Percentiles rank a stretch among this genome's conserved stretches.
Evolutionary conservation across 2,888 invertebrate species (phyloP).

Genomic region (Smittia sp.): DNA sequence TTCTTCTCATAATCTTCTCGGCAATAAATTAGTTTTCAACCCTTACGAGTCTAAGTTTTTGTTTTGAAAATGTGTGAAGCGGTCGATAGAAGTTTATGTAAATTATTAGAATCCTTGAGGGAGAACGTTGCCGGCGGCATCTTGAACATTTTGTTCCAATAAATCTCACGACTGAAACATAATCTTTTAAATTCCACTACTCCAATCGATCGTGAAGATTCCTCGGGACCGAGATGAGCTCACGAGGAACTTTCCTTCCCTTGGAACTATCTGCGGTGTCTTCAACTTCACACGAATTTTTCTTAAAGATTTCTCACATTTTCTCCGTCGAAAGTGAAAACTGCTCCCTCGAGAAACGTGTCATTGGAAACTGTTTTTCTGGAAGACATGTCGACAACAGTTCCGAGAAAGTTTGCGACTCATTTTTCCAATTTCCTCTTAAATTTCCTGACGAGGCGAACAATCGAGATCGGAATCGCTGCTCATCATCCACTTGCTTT

Average conservation of each 20-base stretch:
- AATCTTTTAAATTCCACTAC: not conserved
- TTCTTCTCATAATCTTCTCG: not conserved
- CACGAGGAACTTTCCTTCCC: too few relatives aligned
- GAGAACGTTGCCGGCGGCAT: not conserved
- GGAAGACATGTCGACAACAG: not conserved
- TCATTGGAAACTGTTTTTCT: not conserved
- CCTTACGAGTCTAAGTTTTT: not conserved
- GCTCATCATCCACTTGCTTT: not conserved
- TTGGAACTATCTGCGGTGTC: too few relatives aligned
- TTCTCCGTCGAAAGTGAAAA: too few relatives aligned
- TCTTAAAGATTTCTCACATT: too few relatives aligned
- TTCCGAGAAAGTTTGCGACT: not conserved
- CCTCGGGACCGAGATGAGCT: too few relatives aligned
- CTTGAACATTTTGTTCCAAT: not conserved
- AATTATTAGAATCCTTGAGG: conserved; percentile 6
- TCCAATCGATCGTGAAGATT: too few relatives aligned
- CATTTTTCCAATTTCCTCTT: conserved; percentile 16
- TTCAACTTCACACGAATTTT: too few relatives aligned
- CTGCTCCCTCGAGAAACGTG: too few relatives aligned
- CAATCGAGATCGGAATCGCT: conserved; percentile 16
- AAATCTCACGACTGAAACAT: not conserved
- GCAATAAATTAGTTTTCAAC: conserved; percentile 19
- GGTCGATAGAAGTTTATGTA: not conserved
- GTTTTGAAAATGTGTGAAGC: not conserved
- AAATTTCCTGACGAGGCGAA: not conserved